Base-by-base conservation (phyloP, 2,888 invertebrate genomes). In the Leptinotarsa juncta region DNA sequence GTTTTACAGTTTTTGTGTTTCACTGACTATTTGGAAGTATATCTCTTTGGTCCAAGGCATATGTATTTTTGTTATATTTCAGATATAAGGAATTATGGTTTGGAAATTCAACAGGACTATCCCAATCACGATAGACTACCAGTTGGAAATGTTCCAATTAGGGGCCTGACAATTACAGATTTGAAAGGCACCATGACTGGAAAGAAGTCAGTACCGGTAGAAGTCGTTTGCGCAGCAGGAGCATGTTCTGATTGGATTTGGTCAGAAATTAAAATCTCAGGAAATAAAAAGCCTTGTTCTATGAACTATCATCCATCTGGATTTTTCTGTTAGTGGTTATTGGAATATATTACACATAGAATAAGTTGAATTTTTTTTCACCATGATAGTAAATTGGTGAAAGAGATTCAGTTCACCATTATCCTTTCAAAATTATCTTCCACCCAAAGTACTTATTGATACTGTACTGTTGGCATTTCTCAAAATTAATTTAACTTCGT, bases 261-360 rank as follows among this genome's bases (percentile, higher is more conserved):
- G 76, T 65, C 60, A 14, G 65, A 65, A 16, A 78, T 79, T 26
- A 53, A 48, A 7, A 75, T 77, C 16, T 71, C 57, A 5, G 78
- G 77, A 4, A 68, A 69, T 18, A 23, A n/a, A 60, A 67, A 68
- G 2, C 50, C 71, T 14, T 78, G 77, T 68, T 76, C 71, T 57
- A 76, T 76, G n/a, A 77, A 76, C 62, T 75, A 73, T 50, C 53
- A 66, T 18, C 79, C 77, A 4, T 49, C 69, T 42, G 77, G 76
- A 4, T 76, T 72, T 65, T 60, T 51, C 55, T 79, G 77, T 70
- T 78, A 71, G 70, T 51, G 14, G 1, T 60, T 16, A 42, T 42
- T 42, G 3, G 10, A 42, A 42, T 42, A 42, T 42, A 10, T 10
- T 42, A 42, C 10, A 10, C 7, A 10, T 10, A 1, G 2, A 42